These are phyloP conservation scores for Apodemus sylvaticus DNA, from an alignment of 2,113 vertebrate species.

Conservation along the genomic window DNA sequence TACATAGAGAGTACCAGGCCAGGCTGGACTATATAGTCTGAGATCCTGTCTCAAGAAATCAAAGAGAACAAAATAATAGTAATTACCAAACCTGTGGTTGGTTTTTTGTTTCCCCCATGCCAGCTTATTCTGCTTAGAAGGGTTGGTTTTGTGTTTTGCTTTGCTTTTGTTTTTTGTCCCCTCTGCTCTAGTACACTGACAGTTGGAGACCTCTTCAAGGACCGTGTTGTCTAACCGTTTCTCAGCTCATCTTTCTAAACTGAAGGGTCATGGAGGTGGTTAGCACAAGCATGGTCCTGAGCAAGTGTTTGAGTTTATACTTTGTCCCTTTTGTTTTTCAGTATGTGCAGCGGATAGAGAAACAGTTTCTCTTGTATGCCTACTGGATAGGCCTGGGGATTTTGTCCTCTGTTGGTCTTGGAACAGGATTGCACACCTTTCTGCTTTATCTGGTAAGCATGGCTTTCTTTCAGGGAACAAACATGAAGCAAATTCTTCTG, in stretches of 20 bases:
- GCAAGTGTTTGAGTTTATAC: neutral
- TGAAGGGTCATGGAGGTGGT: constrained; percentile 1
- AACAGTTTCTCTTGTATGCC: constrained; percentile 92
- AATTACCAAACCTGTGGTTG: neutral
- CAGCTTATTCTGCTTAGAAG: constrained; percentile 10
- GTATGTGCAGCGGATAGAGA: constrained; percentile 91
- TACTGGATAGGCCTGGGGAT: constrained; percentile 94
- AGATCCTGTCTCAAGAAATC: neutral
- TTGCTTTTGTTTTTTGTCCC: neutral
- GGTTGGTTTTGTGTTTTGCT: neutral
- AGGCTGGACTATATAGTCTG: neutral
- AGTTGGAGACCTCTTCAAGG: neutral
- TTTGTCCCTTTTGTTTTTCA: constrained; percentile 80
- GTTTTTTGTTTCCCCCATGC: neutral
- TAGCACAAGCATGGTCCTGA: neutral
- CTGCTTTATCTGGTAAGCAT: constrained; percentile 94
- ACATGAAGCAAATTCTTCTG: constrained; percentile 6
- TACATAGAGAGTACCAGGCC: too few species aligned
- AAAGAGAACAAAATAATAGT: neutral
- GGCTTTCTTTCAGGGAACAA: constrained; percentile 51
- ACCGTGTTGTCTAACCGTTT: constrained; percentile 12
- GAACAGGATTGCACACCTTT: constrained; percentile 93
- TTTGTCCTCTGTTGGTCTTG: constrained; percentile 92
- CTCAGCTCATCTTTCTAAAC: constrained; percentile 27
- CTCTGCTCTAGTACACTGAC: neutral